Evolutionary conservation across 2,113 vertebrate genomes (phyloP).

Genomic region (Tragelaphus strepsiceros): DNA sequence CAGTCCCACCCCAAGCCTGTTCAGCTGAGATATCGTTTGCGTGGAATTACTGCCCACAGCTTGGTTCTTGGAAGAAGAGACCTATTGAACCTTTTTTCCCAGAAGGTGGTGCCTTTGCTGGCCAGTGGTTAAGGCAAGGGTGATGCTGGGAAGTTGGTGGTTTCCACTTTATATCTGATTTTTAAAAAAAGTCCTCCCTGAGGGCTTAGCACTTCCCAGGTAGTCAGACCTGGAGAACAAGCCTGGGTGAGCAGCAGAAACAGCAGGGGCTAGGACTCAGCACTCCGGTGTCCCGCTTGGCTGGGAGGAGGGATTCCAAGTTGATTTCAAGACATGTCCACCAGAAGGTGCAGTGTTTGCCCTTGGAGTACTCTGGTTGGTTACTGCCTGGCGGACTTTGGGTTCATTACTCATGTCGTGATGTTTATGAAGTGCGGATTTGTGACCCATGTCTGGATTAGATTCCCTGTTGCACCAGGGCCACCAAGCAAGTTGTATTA

Average conservation of each 20-base stretch:
- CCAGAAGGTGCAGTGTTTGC: background rate
- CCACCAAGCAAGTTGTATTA: background rate
- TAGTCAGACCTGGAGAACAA: background rate
- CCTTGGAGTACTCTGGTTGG: background rate
- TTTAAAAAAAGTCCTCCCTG: background rate
- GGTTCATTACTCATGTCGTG: background rate
- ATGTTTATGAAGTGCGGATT: background rate
- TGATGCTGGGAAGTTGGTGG: background rate
- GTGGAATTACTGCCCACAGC: background rate
- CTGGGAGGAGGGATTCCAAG: background rate
- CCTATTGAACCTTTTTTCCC: background rate
- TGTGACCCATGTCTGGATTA: background rate
- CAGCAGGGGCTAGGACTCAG: background rate
- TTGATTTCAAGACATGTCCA: background rate
- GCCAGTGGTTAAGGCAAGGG: background rate
- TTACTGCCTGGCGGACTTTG: background rate
- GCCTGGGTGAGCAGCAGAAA: too few relatives aligned
- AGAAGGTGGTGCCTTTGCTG: background rate
- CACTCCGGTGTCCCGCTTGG: background rate
- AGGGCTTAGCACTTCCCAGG: background rate
- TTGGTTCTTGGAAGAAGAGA: background rate
- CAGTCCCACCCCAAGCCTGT: fast-evolving
- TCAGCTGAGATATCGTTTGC: background rate
- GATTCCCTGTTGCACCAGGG: background rate
- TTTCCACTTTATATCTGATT: background rate